Conservation (phyloP, 1,140 invertebrate genomes). For the Condylostylus longicornis region DNA sequence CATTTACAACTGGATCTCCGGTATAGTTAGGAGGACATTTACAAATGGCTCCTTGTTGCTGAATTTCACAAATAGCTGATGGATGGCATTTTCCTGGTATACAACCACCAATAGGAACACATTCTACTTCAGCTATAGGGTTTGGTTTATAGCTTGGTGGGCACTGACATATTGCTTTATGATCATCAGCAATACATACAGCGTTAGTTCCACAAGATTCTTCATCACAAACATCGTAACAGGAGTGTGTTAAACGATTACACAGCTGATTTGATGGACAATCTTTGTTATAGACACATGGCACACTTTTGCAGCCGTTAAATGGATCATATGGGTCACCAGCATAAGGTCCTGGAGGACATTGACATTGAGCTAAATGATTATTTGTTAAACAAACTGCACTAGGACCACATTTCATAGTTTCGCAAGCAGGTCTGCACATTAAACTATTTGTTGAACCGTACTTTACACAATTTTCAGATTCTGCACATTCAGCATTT, state of each 20-base stretch:
- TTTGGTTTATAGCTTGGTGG: constrained; percentile 64
- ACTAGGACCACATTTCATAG: constrained; percentile 62
- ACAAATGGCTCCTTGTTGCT: constrained; percentile 47
- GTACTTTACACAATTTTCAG: constrained; percentile 49
- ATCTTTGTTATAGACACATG: constrained; percentile 72
- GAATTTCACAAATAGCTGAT: constrained; percentile 58
- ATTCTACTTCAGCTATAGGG: constrained; percentile 66
- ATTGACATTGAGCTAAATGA: constrained; percentile 75
- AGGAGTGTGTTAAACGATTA: constrained; percentile 66
- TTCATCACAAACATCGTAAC: constrained; percentile 62
- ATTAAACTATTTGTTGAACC: constrained; percentile 32
- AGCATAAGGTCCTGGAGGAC: constrained; percentile 64
- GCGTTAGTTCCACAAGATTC: constrained; percentile 74
- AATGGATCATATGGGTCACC: constrained; percentile 64
- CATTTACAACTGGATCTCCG: constrained; percentile 54
- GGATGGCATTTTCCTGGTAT: constrained; percentile 65
- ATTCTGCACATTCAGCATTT: constrained; percentile 67
- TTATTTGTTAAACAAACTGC: constrained; percentile 75
- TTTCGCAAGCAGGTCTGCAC: constrained; percentile 62
- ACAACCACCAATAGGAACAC: constrained; percentile 50
- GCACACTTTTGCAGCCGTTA: constrained; percentile 59
- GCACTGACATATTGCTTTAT: constrained; percentile 66
- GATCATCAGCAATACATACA: constrained; percentile 73
- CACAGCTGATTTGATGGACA: constrained; percentile 63
- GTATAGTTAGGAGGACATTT: constrained; percentile 58